These are phyloP conservation scores for Elysia chlorotica DNA, from an alignment of 1,140 invertebrate genomes.

Conservation along the genomic window DNA sequence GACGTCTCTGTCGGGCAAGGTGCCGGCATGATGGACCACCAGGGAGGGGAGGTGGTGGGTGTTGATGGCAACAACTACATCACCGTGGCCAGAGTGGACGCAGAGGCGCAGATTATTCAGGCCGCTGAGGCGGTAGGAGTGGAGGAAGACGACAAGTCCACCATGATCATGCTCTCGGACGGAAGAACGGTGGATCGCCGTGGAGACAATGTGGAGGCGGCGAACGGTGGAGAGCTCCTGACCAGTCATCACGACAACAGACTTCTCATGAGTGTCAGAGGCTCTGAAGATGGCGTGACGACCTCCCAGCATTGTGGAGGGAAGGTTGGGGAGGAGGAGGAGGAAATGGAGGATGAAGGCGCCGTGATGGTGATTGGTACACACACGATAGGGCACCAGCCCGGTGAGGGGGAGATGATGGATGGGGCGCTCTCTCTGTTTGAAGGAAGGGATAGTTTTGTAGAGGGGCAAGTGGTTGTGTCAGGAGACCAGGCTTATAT, in stretches of 20 bases:
- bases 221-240: not conserved
- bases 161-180: not conserved
- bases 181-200: too few relatives aligned
- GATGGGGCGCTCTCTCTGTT: constrained; percentile 19
- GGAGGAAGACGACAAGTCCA: not conserved
- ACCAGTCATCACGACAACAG: too few relatives aligned
- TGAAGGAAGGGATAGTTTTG: constrained; percentile 27
- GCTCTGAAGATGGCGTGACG: not conserved
- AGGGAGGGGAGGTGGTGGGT: not conserved
- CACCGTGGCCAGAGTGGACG: not conserved
- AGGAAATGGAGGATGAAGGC: too few relatives aligned
- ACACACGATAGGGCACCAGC: not conserved
- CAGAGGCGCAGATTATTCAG: not conserved
- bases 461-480: constrained; percentile 26
- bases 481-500: constrained; percentile 32
- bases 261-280: too few relatives aligned
- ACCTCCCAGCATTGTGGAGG: not conserved
- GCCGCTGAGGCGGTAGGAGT: not conserved
- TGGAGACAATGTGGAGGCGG: too few relatives aligned
- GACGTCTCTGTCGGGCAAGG: constrained; percentile 8
- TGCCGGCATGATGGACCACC: constrained; percentile 17
- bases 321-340: not conserved
- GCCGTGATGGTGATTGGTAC: not conserved
- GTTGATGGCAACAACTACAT: not conserved
- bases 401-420: constrained; percentile 18